Evolutionary conservation across 1,140 invertebrate genomes (phyloP).

Genomic region (Eciton burchellii): DNA sequence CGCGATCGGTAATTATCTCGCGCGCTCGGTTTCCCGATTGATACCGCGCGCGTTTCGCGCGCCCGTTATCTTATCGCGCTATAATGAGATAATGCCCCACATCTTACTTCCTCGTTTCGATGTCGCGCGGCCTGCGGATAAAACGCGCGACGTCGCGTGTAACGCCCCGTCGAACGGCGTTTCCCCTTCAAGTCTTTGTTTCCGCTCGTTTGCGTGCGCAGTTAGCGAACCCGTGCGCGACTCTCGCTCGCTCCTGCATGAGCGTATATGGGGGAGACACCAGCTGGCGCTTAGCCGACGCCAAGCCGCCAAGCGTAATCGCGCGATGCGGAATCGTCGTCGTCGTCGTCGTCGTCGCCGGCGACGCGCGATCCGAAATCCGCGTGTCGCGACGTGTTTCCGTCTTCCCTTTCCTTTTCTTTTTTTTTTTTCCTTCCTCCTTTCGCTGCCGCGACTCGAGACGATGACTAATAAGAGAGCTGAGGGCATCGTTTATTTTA

Average conservation of each 20-base stretch:
- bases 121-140: neutral
- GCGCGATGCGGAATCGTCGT: neutral
- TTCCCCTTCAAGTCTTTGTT: slow-evolving; percentile 49
- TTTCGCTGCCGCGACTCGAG: neutral
- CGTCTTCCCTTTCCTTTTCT: too few relatives aligned
- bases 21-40: neutral
- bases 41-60: slow-evolving; percentile 10
- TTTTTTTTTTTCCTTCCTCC: too few relatives aligned
- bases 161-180: neutral
- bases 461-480: neutral
- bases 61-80: neutral
- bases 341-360: neutral
- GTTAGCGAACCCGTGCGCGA: slow-evolving; percentile 17
- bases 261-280: neutral
- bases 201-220: slow-evolving; percentile 34
- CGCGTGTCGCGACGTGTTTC: neutral
- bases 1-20: neutral
- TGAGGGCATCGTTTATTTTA: neutral
- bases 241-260: neutral
- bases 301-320: slow-evolving; percentile 9
- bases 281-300: slow-evolving; percentile 31
- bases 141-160: slow-evolving; percentile 2
- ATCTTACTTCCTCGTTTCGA: neutral
- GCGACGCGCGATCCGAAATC: neutral
- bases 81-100: neutral